Evolutionary conservation across 2,113 vertebrate genomes (phyloP).

Genomic region (Embiotoca jacksoni): DNA sequence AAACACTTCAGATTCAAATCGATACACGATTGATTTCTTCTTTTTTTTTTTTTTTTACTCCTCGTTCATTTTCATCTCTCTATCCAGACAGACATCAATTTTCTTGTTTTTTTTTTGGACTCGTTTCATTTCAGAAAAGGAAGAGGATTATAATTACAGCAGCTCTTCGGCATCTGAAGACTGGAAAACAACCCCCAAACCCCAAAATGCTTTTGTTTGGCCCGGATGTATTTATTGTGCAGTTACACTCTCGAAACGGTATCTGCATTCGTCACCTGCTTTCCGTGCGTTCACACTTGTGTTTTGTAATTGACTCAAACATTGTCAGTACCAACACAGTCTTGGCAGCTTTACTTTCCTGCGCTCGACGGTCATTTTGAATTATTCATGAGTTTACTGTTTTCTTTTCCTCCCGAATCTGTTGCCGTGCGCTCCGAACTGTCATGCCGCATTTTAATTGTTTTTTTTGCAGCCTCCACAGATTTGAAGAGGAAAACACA

Average conservation of each 20-base stretch:
- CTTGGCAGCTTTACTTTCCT: slow-evolving; percentile 53
- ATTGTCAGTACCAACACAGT: slow-evolving; percentile 49
- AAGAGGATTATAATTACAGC: slow-evolving; percentile 57
- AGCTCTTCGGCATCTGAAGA: slow-evolving; percentile 11
- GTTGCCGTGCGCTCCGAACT: slow-evolving; percentile 50
- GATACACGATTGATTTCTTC: slow-evolving; percentile 44
- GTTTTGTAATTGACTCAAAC: slow-evolving; percentile 45
- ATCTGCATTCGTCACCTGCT: slow-evolving; percentile 7
- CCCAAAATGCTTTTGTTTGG: not conserved
- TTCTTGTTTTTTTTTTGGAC: not conserved
- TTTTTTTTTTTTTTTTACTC: not conserved
- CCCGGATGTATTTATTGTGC: slow-evolving; percentile 23
- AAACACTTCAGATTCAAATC: slow-evolving; percentile 54
- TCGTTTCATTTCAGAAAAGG: slow-evolving; percentile 52
- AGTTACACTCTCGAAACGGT: not conserved
- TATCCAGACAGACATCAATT: slow-evolving; percentile 59
- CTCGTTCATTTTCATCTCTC: slow-evolving; percentile 59
- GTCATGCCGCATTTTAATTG: slow-evolving; percentile 64
- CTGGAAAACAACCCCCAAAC: slow-evolving; percentile 12
- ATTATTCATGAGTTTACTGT: slow-evolving; percentile 68
- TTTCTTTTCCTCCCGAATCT: slow-evolving; percentile 47
- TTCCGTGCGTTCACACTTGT: slow-evolving; percentile 4
- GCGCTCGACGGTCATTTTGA: slow-evolving; percentile 52
- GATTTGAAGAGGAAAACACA: slow-evolving; percentile 23
- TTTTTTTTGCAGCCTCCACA: slow-evolving; percentile 23